Percentiles rank a stretch among this genome's conserved stretches.
phyloP scores from a whole-genome alignment of 2,888 invertebrate genomes.

The Agrotis segetum region DNA sequence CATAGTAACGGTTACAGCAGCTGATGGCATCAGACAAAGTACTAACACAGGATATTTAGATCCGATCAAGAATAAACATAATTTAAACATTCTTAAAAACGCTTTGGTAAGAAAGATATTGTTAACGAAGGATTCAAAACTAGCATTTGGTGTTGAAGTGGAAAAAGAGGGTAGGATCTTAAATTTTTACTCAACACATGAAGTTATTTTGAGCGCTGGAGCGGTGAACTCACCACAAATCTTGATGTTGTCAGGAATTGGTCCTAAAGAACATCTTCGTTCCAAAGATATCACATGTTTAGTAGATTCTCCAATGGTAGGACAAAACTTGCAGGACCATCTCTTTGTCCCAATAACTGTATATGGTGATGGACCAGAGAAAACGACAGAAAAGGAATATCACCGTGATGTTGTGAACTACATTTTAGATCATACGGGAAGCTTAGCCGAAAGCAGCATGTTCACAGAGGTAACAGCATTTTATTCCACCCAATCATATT shows the following conservation, averaged over 20 bases:
- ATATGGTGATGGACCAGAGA: conserved; percentile 44
- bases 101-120: conserved; percentile 54
- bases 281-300: conserved; percentile 73
- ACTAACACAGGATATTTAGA: conserved; percentile 91
- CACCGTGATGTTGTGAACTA: conserved; percentile 37
- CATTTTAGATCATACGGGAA: conserved; percentile 36
- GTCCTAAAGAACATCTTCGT: conserved; percentile 74
- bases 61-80: conserved; percentile 60
- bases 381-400: conserved; percentile 14
- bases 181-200: conserved; percentile 57
- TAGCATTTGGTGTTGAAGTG: conserved; percentile 57
- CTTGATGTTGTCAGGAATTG: conserved; percentile 83
- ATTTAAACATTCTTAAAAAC: conserved; percentile 55
- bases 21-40: conserved; percentile 85
- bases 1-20: conserved; percentile 83
- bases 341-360: conserved; percentile 43
- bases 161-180: conserved; percentile 29
- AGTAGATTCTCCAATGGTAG: conserved; percentile 70
- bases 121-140: conserved; percentile 31
- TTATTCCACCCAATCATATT: conserved; percentile 33
- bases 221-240: conserved; percentile 81
- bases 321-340: conserved; percentile 54
- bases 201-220: conserved; percentile 83
- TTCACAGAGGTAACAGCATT: conserved; percentile 52
- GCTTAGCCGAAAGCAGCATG: conserved; percentile 38